These are phyloP conservation scores for Eonycteris spelaea DNA, from an alignment of 2,113 vertebrate species.

Conservation along the genomic window DNA sequence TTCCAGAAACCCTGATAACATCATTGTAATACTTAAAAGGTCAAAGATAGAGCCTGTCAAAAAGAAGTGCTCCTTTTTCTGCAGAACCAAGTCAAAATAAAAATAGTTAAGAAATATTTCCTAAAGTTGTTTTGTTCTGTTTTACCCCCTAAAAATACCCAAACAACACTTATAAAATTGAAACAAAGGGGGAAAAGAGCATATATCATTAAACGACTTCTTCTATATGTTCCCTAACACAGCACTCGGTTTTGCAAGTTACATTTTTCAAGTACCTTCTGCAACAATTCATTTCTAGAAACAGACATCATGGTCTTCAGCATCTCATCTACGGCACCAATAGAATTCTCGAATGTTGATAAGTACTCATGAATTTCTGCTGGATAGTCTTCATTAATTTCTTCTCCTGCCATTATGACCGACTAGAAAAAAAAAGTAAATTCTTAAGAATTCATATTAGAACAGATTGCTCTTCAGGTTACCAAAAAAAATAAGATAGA, in stretches of 20 bases:
- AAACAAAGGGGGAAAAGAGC: not conserved
- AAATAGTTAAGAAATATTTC: slow-evolving; percentile 62
- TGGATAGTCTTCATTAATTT: slow-evolving; percentile 89
- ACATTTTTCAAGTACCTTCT: slow-evolving; percentile 84
- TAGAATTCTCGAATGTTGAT: slow-evolving; percentile 88
- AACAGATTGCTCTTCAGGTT: not conserved
- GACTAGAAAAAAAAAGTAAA: slow-evolving; percentile 63
- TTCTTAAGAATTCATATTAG: slow-evolving; percentile 24
- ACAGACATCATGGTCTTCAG: slow-evolving; percentile 91
- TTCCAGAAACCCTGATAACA: slow-evolving; percentile 83
- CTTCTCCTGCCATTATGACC: slow-evolving; percentile 81
- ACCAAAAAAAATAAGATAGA: not conserved
- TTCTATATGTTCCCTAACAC: not conserved
- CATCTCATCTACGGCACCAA: slow-evolving; percentile 88
- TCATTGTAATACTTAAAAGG: slow-evolving; percentile 75
- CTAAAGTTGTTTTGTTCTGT: not conserved
- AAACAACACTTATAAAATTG: slow-evolving; percentile 8
- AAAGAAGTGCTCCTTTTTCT: slow-evolving; percentile 63
- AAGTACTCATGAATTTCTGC: slow-evolving; percentile 95
- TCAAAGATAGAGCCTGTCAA: slow-evolving; percentile 79
- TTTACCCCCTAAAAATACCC: not conserved
- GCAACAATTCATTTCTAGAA: slow-evolving; percentile 88
- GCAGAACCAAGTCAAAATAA: slow-evolving; percentile 71
- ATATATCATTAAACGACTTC: not conserved
- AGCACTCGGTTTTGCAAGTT: not conserved